Base-by-base conservation (phyloP, 2,888 invertebrate genomes). In the Drosophila phalerata region DNA sequence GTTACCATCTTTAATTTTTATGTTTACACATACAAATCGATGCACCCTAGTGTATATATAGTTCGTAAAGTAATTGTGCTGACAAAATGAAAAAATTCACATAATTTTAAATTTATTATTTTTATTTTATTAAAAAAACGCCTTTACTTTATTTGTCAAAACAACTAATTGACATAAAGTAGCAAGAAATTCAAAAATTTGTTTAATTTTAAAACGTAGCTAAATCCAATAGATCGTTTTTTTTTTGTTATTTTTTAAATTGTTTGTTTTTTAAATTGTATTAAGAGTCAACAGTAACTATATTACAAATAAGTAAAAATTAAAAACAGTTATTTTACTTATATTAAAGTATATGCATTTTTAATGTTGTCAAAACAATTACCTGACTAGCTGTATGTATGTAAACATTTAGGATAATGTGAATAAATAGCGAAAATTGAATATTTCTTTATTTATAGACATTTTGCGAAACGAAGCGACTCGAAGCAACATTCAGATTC, bases 401-500 rank as follows among this genome's bases (percentile, higher is more conserved):
- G 37, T 53, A 53, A n/a, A 34, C 60, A 49, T 60, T 52, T 79
- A 63, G 60, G 56, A 52, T 53, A 37, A 37, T 66, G 49, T 57
- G 61, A 61, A 69, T 79, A 72, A 79, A 56, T 64, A 76, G 61
- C 56, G 68, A 57, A 62, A 15, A 40, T 66, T 68, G 25, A 58
- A 67, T 69, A 37, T 69, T 43, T 57, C 51, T 74, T 56, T 78
- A 79, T 78, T 78, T 80, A 62, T 78, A 78, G 78, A 79, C 61
- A 32, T 53, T 75, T 57, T 63, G 58, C 53, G 53, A 69, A 38
- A 34, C 53, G 53, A 68, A 38, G 38, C 58, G 69, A 60, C 51
- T 30, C 45, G 43, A 74, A 49, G 42, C 30, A 49, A 34, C 32
- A 38, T 71, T 76, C 58, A 52, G 45, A 51, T 76, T 76, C 43